Evolutionary conservation across 2,888 invertebrate species (phyloP).

Genomic region (Antitype chi): DNA sequence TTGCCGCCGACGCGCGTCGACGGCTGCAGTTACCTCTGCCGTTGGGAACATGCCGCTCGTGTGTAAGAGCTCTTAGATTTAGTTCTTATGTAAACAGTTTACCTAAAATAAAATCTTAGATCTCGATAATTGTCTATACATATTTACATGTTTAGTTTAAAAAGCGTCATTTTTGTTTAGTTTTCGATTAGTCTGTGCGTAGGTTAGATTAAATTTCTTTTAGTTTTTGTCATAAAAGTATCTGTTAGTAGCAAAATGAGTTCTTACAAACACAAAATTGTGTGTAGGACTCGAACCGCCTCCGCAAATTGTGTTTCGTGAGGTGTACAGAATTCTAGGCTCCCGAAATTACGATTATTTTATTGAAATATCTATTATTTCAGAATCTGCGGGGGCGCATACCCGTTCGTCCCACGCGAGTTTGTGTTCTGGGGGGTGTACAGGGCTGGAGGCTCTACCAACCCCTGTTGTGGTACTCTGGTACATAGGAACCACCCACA

Average conservation of each 20-base stretch:
- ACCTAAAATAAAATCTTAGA: not conserved
- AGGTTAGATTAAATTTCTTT: not conserved
- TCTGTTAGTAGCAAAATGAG: not conserved
- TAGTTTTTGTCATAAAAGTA: not conserved
- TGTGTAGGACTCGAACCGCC: slow-evolving; percentile 14
- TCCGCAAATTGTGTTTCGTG: slow-evolving; percentile 18
- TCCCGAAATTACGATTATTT: slow-evolving; percentile 7
- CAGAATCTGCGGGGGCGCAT: slow-evolving; percentile 24
- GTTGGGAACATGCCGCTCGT: too few species aligned
- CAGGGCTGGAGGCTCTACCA: slow-evolving; percentile 9
- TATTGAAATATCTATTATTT: slow-evolving; percentile 39
- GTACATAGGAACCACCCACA: not conserved
- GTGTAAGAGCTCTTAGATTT: too few species aligned
- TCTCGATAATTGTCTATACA: not conserved
- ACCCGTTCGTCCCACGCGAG: slow-evolving; percentile 16
- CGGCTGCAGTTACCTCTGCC: too few species aligned
- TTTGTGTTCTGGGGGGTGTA: not conserved
- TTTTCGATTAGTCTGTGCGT: not conserved
- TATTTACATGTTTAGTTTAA: not conserved
- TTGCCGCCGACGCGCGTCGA: too few species aligned
- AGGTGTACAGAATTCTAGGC: slow-evolving; percentile 48
- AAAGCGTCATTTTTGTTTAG: too few species aligned
- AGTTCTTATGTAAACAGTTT: not conserved
- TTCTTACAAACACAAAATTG: slow-evolving; percentile 12
- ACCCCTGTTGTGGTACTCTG: not conserved